These are phyloP conservation scores for Silvanus unidentatus DNA, from an alignment of 2,888 invertebrate genomes.

Conservation along the genomic window DNA sequence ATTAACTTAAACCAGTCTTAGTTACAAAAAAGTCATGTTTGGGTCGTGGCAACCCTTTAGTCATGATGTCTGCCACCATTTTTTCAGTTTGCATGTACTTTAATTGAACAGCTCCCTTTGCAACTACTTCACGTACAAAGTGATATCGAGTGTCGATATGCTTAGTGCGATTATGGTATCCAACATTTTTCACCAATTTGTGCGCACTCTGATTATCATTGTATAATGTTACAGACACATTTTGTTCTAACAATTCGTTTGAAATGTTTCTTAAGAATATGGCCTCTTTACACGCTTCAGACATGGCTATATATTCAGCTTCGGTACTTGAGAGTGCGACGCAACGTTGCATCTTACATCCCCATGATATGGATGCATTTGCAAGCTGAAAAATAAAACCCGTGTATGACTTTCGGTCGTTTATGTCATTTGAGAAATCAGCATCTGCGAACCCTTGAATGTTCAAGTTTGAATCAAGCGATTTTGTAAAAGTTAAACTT, in stretches of 20 bases:
- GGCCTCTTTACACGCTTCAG: slow-evolving; percentile 20
- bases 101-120: slow-evolving; percentile 9
- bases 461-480: too few relatives aligned
- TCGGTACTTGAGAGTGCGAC: slow-evolving; percentile 27
- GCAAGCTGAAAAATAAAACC: slow-evolving; percentile 23
- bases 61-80: slow-evolving; percentile 21
- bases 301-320: slow-evolving; percentile 23
- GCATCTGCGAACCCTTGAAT: slow-evolving; percentile 20
- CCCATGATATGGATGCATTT: slow-evolving; percentile 21
- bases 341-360: slow-evolving; percentile 25
- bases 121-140: slow-evolving; percentile 14
- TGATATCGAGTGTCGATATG: slow-evolving; percentile 23
- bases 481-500: too few relatives aligned
- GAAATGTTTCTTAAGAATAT: slow-evolving; percentile 19
- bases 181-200: slow-evolving; percentile 17
- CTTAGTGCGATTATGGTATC: slow-evolving; percentile 16
- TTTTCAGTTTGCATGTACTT: slow-evolving; percentile 13
- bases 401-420: slow-evolving; percentile 38
- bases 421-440: slow-evolving; percentile 16
- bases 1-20: not conserved
- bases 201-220: slow-evolving; percentile 23
- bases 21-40: slow-evolving; percentile 3
- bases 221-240: slow-evolving; percentile 7
- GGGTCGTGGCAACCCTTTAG: slow-evolving; percentile 11
- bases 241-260: slow-evolving; percentile 10